These are phyloP conservation scores for Pammene aurita DNA, from an alignment of 2,888 invertebrate genomes.

Conservation along the genomic window DNA sequence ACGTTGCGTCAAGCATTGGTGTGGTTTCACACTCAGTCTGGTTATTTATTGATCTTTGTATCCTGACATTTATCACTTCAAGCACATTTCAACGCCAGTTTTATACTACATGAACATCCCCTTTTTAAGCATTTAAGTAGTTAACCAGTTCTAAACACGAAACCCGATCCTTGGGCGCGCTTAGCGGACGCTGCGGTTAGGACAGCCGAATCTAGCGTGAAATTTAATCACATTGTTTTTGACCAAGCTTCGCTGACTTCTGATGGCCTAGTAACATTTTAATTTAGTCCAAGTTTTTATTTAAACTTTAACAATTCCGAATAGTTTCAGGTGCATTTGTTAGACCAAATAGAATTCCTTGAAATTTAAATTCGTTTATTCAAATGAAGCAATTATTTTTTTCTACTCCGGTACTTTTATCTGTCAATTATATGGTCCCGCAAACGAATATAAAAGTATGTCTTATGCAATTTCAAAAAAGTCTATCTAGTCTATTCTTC, in stretches of 20 bases:
- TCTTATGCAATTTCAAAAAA: no score
- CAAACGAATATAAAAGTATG: no score
- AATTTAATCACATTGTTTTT: constrained; percentile 30
- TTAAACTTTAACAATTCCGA: no score
- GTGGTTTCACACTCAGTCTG: constrained; percentile 1
- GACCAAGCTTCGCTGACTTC: constrained; percentile 19
- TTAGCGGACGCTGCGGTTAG: constrained; percentile 38
- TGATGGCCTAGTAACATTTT: constrained; percentile 12
- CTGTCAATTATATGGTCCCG: no score
- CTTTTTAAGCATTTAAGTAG: constrained; percentile 18
- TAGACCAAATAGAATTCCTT: no score
- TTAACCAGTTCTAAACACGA: constrained; percentile 34
- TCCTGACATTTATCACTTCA: constrained; percentile 11
- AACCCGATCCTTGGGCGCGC: constrained; percentile 37
- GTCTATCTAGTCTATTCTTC: no score
- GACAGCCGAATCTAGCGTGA: constrained; percentile 33
- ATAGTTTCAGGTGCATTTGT: no score
- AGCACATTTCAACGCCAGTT: constrained; percentile 18
- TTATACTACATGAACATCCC: constrained; percentile 12
- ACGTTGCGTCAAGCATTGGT: not conserved
- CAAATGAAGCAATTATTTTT: no score
- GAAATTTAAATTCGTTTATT: no score
- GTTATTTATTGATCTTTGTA: constrained; percentile 13
- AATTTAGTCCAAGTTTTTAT: not conserved
- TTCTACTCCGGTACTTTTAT: no score